Evolutionary conservation across 2,797 vertebrate species (phyloP), one percentile per base, ranked within the genome.

Genomic region (Hippoglossus hippoglossus): DNA sequence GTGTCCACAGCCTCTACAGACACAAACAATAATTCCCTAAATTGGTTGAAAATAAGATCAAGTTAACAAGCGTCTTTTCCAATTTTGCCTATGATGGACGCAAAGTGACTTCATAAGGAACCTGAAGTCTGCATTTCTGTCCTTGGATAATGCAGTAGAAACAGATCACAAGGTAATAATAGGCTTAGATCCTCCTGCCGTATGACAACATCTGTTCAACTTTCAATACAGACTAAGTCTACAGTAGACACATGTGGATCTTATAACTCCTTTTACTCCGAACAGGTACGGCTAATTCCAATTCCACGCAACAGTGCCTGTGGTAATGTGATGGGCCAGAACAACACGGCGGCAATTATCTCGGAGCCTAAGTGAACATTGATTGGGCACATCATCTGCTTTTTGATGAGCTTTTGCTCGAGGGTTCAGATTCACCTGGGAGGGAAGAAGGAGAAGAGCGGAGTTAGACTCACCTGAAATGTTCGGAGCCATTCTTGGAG

Each of bases 401-500:
- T 92, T 90, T 75, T 78, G 87, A 91, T 83, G 71, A 85, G 80
- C 72, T 84, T 85, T 77, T 78, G 70, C 73, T 84, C 13, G 74
- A 77, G 61, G 77, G 75, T 70, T 70, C n/a, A 19, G 26, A 21
- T 26, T 51, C 6, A 1, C 44, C 71, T 65, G 10, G 3, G 52
- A 61, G 82, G 47, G 47, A 49, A 8, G 46, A 34, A n/a, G 25
- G 15, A 31, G 52, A 21, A 16, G 28, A 25, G n/a, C 36, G 7
- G 26, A 24, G 4, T 15, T 19, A 8, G 47, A 63, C 41, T 94
- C 88, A 99, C 98, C 98, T 99, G 98, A 94, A 99, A 99, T 93
- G 97, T 99, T 79, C 98, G 97, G 91, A 99, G 96, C 98, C 98
- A 99, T 90, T 99, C 98, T 81, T 99, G 98, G 77, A 99, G 97